These are phyloP conservation scores for Ailuropoda melanoleuca DNA, from an alignment of 2,113 vertebrate genomes.

Conservation along the genomic window DNA sequence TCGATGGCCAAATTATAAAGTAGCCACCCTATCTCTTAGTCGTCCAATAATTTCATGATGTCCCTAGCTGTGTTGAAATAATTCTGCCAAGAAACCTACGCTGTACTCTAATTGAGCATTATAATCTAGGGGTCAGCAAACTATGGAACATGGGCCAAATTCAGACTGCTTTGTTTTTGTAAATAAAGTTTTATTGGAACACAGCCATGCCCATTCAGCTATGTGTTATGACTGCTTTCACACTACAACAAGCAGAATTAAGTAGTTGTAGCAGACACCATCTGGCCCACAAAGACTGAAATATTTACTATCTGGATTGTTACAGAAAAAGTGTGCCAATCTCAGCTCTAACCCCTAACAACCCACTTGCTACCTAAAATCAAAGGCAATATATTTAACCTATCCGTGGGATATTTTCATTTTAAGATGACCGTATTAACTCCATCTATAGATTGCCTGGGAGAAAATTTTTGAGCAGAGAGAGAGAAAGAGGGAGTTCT, in stretches of 20 bases:
- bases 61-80: slow-evolving; percentile 11
- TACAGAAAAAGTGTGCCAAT: neutral
- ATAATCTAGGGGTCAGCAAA: neutral
- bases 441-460: neutral
- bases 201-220: neutral
- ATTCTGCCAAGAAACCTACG: slow-evolving; percentile 5
- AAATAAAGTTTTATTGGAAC: slow-evolving; percentile 42
- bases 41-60: neutral
- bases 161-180: neutral
- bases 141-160: neutral
- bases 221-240: neutral
- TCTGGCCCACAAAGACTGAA: neutral
- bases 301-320: neutral
- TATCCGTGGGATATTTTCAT: neutral
- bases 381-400: neutral
- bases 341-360: neutral
- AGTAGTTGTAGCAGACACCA: neutral
- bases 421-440: neutral
- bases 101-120: neutral
- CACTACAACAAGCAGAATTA: neutral
- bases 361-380: neutral
- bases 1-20: neutral
- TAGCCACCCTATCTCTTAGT: neutral
- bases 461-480: neutral
- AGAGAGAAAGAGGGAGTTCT: neutral